These are phyloP conservation scores for Misgurnus mizolepis DNA, from an alignment of 2,113 vertebrate genomes.

Conservation along the genomic window DNA sequence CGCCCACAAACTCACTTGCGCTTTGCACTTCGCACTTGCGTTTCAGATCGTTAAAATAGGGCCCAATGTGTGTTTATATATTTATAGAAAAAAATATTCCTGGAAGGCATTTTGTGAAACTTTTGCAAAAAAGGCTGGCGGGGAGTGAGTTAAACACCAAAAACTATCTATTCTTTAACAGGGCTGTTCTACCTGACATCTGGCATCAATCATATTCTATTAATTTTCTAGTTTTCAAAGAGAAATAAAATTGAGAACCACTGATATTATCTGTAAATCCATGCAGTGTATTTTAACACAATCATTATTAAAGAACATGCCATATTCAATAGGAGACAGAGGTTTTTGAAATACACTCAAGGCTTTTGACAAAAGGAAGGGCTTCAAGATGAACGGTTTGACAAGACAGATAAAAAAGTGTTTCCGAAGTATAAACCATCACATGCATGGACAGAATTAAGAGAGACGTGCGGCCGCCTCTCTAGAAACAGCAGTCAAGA, in stretches of 20 bases:
- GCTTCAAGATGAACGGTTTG: constrained; percentile 22
- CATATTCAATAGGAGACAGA: constrained; percentile 10
- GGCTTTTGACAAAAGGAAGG: constrained; percentile 13
- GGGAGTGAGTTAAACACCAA: no score
- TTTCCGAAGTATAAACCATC: constrained; percentile 25
- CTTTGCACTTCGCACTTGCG: no score
- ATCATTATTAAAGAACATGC: constrained; percentile 52
- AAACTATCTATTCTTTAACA: no score
- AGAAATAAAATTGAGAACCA: not conserved
- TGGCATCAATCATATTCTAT: no score
- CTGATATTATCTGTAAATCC: constrained; percentile 11
- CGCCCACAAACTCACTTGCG: no score
- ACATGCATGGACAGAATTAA: constrained; percentile 50
- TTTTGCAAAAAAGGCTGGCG: no score
- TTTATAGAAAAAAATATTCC: no score
- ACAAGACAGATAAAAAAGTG: constrained; percentile 29
- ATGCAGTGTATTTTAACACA: constrained; percentile 48
- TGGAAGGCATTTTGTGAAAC: no score
- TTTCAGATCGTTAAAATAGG: no score
- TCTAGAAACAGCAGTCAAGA: constrained; percentile 44
- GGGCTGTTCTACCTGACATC: no score
- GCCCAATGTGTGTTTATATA: no score
- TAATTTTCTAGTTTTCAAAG: no score
- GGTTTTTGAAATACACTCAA: constrained; percentile 10
- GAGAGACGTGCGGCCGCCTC: constrained; percentile 14